phyloP scores from a whole-genome alignment of 2,888 invertebrate species.

The Cybosia mesomella region DNA sequence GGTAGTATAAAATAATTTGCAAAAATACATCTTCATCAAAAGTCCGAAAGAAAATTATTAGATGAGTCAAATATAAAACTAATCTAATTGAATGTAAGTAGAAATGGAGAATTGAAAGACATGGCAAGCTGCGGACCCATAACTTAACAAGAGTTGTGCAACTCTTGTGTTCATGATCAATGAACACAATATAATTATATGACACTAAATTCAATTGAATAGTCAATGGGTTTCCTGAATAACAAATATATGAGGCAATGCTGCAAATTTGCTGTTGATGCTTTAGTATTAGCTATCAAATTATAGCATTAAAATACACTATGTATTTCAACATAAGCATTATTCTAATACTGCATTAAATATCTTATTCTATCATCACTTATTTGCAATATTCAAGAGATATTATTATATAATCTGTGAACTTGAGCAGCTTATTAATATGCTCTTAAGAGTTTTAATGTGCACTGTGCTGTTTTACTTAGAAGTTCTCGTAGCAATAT shows the following conservation, averaged over 20 bases:
- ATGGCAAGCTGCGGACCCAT: conserved; percentile 55
- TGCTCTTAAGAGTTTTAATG: too few relatives aligned
- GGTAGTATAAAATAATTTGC: too few relatives aligned
- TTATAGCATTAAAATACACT: too few relatives aligned
- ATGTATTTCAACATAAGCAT: neutral
- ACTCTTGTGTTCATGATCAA: conserved; percentile 59
- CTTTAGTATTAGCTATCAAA: neutral
- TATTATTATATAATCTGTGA: too few relatives aligned
- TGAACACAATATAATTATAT: conserved; percentile 18
- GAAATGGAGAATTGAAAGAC: conserved; percentile 49
- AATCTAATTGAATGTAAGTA: conserved; percentile 18
- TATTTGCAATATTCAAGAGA: too few relatives aligned
- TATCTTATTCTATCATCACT: too few relatives aligned
- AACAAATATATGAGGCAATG: conserved; percentile 26
- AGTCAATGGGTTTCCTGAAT: conserved; percentile 25
- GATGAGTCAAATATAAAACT: neutral
- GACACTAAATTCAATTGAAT: conserved; percentile 17
- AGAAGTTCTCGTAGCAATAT: neutral
- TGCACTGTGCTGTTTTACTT: neutral
- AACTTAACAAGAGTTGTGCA: conserved; percentile 55
- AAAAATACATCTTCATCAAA: neutral
- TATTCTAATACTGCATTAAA: neutral
- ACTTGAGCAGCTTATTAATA: too few relatives aligned
- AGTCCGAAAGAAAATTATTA: neutral
- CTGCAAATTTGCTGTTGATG: neutral